phyloP scores from a whole-genome alignment of 2,113 vertebrate genomes.

The Callipepla squamata region DNA sequence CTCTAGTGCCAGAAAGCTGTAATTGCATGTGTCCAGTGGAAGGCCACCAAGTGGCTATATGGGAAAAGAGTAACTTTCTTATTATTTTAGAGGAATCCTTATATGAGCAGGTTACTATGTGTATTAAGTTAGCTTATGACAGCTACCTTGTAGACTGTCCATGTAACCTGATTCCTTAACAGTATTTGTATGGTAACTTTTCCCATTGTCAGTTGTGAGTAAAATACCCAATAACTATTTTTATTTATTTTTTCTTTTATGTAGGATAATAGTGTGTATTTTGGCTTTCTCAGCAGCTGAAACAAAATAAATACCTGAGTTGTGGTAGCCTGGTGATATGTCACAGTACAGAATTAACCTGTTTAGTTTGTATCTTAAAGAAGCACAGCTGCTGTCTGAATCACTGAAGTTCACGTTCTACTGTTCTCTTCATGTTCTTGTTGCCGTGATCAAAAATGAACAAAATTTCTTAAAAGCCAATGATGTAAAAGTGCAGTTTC shows the following conservation, averaged over 20 bases:
- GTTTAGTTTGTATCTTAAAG: not conserved
- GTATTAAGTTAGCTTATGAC: not conserved
- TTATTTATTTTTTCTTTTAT: no score
- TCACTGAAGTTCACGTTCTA: not conserved
- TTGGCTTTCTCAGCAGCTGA: not conserved
- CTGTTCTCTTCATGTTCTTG: not conserved
- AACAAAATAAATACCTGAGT: not conserved
- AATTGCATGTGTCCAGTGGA: not conserved
- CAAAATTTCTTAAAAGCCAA: not conserved
- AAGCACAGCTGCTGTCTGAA: not conserved
- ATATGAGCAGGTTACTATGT: not conserved
- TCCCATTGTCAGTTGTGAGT: not conserved
- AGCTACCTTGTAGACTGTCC: not conserved
- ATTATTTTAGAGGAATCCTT: not conserved
- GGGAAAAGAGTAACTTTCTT: not conserved
- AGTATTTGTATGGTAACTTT: not conserved
- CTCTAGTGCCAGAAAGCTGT: not conserved
- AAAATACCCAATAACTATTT: not conserved
- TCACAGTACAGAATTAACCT: not conserved
- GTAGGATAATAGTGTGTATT: fast-evolving
- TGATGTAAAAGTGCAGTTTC: not conserved
- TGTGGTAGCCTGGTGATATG: not conserved
- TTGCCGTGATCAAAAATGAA: not conserved
- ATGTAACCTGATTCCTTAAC: not conserved
- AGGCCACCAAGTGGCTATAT: not conserved